Percentiles rank a stretch among this genome's conserved stretches.
phyloP scores from a whole-genome alignment of 2,113 vertebrate genomes.

The Tenrec ecaudatus region DNA sequence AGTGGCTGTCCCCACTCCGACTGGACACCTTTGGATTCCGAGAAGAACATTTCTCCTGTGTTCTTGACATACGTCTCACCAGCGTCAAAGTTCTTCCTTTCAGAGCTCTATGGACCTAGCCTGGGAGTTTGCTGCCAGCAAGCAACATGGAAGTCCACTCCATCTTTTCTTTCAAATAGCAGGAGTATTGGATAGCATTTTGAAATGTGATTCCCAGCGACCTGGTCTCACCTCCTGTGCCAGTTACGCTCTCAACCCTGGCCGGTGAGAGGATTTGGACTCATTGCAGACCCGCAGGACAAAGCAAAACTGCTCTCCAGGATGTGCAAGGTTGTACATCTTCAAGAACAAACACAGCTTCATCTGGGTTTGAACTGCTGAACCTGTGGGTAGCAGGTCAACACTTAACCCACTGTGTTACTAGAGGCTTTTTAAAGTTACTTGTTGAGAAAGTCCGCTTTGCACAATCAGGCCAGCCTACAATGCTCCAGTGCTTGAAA shows the following conservation, averaged over 20 bases:
- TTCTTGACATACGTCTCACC: not conserved
- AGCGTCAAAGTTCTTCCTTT: not conserved
- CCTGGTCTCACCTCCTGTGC: not conserved
- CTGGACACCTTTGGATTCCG: not conserved
- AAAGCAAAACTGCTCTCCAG: too few relatives aligned
- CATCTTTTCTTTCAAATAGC: not conserved
- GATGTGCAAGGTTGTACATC: too few relatives aligned
- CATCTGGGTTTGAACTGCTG: too few relatives aligned
- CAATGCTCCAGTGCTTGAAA: not conserved
- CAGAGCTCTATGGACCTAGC: not conserved
- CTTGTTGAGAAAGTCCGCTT: not conserved
- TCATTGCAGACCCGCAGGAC: too few relatives aligned
- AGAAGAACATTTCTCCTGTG: not conserved
- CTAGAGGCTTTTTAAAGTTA: too few relatives aligned
- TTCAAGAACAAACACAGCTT: too few relatives aligned
- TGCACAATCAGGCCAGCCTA: not conserved
- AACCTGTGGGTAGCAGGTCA: too few relatives aligned
- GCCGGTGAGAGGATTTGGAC: too few relatives aligned
- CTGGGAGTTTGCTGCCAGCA: not conserved
- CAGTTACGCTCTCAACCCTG: not conserved
- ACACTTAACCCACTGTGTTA: too few relatives aligned
- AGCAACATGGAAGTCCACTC: not conserved
- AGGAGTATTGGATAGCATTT: not conserved
- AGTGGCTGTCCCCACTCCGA: not conserved
- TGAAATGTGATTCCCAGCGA: constrained; percentile 14